These are phyloP conservation scores for Callimico goeldii DNA, from an alignment of 2,797 vertebrate genomes.

Conservation along the genomic window DNA sequence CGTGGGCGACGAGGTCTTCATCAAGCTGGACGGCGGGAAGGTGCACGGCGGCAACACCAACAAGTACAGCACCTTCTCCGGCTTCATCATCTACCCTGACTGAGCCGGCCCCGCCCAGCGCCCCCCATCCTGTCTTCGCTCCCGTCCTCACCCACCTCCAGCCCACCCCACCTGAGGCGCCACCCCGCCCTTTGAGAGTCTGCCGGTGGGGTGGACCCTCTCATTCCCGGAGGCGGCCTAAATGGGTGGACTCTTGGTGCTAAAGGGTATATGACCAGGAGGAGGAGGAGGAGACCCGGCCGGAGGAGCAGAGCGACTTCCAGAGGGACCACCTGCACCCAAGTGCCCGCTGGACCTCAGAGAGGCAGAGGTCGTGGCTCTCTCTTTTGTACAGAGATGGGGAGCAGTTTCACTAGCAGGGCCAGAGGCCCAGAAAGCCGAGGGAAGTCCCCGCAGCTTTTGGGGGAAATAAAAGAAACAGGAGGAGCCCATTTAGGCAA, in stretches of 20 bases:
- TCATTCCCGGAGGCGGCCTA: neutral
- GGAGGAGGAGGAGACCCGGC: neutral
- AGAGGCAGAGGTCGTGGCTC: accelerated
- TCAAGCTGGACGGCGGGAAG: conserved; percentile 97
- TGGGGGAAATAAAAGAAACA: neutral
- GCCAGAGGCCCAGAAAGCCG: neutral
- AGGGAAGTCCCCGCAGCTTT: neutral
- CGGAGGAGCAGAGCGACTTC: neutral
- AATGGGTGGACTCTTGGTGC: neutral
- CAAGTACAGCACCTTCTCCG: conserved; percentile 99
- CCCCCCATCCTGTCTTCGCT: neutral
- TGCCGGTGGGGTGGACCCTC: neutral
- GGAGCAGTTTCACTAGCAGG: neutral
- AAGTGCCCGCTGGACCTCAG: accelerated
- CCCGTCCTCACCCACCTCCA: neutral
- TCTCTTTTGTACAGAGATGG: neutral
- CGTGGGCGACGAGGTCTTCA: conserved; percentile 96
- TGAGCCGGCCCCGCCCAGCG: conserved; percentile 79
- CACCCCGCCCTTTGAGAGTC: neutral
- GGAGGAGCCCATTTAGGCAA: neutral
- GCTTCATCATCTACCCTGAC: conserved; percentile 97
- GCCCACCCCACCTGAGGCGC: neutral
- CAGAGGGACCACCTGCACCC: neutral
- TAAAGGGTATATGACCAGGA: neutral
- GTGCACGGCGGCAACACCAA: conserved; percentile 98